Base-by-base conservation (phyloP, 2,797 vertebrate species). In the Cyprinodon diabolis region DNA sequence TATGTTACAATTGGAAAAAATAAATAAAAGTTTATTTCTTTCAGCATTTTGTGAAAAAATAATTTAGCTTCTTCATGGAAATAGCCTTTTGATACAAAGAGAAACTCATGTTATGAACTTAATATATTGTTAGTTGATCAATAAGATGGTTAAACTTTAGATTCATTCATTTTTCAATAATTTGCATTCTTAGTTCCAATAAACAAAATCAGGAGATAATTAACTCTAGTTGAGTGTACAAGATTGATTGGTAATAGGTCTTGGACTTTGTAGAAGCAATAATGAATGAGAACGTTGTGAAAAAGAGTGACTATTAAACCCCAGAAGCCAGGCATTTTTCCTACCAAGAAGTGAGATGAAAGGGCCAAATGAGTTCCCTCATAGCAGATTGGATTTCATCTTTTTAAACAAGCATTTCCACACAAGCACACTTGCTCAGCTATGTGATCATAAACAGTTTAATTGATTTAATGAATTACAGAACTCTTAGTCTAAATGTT, bases 191-290 rank as follows among this genome's bases (percentile, higher is more conserved):
- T 30, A 30, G 30, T 30, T 30, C 30, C 30, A 30, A 30, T 30
- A 23, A 67, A 79, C 60, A 73, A 87, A 86, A 88, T 82, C 74
- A 84, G 76, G 74, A 80, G 75, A 83, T 86, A 78, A 86, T 90
- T 89, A 88, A 80, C 76, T 77, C 67, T 55, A 65, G 84, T 74
- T 77, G 85, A 91, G 85, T 78, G 83, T 79, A 82, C 81, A 80
- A 87, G 89, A 92, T 92, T 92, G 92, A 93, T 93, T 90, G 90
- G 91, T 86, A 91, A 93, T 93, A 91, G 91, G 85, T 79, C 80
- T 89, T 81, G 76, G 86, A 90, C 88, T 90, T 86, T 90, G 89
- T 90, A 81, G 83, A 91, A 89, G 92, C 86, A 90, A 91, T 92
- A 93, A 90, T 92, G 81, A 80, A 72, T 35, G 75, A 85, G 73